Evolutionary conservation across 1,140 invertebrate species (phyloP).

Genomic region (Cataglyphis hispanica): DNA sequence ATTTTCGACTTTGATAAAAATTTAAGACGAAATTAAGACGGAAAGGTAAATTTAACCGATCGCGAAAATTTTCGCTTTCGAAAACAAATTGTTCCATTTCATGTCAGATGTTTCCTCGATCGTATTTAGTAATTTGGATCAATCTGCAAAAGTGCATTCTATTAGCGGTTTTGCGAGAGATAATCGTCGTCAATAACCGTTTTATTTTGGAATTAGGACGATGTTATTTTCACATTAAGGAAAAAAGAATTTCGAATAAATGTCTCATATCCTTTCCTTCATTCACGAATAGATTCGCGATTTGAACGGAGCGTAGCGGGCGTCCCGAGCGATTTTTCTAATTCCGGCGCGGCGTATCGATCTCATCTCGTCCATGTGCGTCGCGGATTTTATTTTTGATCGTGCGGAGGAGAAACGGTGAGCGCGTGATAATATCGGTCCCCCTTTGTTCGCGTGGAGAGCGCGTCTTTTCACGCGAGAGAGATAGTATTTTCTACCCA

Average conservation of each 20-base stretch:
- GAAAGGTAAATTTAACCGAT: not conserved
- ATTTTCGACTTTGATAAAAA: slow-evolving; percentile 13
- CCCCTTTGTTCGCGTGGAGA: too few relatives aligned
- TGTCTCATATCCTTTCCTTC: not conserved
- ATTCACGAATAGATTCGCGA: not conserved
- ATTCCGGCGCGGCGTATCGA: not conserved
- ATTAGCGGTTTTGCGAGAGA: not conserved
- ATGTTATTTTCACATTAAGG: not conserved
- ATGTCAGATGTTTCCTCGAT: not conserved
- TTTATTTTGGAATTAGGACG: not conserved
- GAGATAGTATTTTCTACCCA: slow-evolving; percentile 7
- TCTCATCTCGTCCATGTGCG: not conserved
- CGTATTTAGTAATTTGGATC: not conserved
- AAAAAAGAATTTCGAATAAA: not conserved
- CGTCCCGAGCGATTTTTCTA: not conserved
- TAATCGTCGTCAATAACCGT: not conserved
- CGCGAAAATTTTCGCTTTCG: too few relatives aligned
- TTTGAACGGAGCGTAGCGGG: not conserved
- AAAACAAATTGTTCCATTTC: not conserved
- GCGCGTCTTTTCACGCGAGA: not conserved
- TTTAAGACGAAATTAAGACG: slow-evolving; percentile 5
- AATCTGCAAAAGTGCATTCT: not conserved
- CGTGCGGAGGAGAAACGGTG: not conserved
- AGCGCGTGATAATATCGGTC: not conserved
- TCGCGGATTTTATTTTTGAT: slow-evolving; percentile 9